These are phyloP conservation scores for Platycheirus rosarum DNA, from an alignment of 2,888 invertebrate genomes.

Conservation along the genomic window DNA sequence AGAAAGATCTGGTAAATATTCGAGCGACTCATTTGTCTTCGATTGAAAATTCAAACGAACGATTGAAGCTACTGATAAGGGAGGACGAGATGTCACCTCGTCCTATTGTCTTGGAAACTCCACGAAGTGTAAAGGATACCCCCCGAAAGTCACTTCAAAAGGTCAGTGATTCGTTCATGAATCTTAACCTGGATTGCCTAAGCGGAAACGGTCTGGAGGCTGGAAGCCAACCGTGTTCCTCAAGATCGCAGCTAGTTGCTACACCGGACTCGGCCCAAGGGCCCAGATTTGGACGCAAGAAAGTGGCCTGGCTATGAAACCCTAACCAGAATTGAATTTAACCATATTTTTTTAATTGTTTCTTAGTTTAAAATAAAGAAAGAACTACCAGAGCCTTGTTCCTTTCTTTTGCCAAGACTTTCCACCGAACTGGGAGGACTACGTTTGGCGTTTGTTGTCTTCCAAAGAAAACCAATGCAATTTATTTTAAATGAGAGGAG, in stretches of 20 bases:
- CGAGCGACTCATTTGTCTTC: slow-evolving; percentile 79
- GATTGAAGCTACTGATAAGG: slow-evolving; percentile 79
- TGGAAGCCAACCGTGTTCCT: slow-evolving; percentile 14
- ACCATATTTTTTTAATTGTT: slow-evolving; percentile 14
- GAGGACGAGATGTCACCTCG: slow-evolving; percentile 75
- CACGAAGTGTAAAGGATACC: not conserved
- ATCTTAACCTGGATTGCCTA: slow-evolving; percentile 78
- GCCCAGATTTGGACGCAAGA: slow-evolving; percentile 70
- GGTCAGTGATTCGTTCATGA: slow-evolving; percentile 57
- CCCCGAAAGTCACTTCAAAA: slow-evolving; percentile 9
- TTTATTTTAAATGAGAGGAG: slow-evolving; percentile 60
- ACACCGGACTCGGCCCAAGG: slow-evolving; percentile 18
- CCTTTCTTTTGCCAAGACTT: slow-evolving; percentile 23
- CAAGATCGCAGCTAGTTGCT: slow-evolving; percentile 29
- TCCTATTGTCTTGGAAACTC: slow-evolving; percentile 13
- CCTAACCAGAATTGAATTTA: slow-evolving; percentile 46
- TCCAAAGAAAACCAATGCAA: slow-evolving; percentile 41
- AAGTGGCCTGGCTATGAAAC: slow-evolving; percentile 65
- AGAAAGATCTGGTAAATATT: slow-evolving; percentile 79
- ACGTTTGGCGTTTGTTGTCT: slow-evolving; percentile 29
- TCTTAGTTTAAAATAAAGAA: slow-evolving; percentile 46
- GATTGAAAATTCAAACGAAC: slow-evolving; percentile 81
- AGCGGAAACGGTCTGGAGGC: slow-evolving; percentile 17
- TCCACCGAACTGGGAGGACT: not conserved
- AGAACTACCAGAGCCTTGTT: slow-evolving; percentile 9